These are phyloP conservation scores for Tachina lurida DNA, from an alignment of 2,888 invertebrate species.

Conservation along the genomic window DNA sequence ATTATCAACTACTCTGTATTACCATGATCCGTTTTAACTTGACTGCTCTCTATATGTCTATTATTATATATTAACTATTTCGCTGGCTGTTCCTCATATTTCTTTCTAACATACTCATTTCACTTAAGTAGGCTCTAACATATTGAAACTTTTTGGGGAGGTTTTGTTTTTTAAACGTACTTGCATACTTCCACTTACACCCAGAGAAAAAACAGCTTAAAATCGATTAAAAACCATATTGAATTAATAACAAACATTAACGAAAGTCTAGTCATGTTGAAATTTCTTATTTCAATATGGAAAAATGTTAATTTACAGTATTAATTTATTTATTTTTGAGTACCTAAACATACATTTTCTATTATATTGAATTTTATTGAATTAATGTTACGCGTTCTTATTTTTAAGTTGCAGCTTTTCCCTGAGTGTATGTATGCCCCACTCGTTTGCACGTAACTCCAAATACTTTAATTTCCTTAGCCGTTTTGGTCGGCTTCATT, in stretches of 20 bases:
- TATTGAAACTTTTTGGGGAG: constrained; percentile 49
- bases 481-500: constrained; percentile 60
- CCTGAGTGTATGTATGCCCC: no score
- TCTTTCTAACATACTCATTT: constrained; percentile 28
- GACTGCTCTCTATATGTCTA: constrained; percentile 62
- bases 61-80: constrained; percentile 57
- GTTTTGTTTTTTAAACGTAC: constrained; percentile 14
- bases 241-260: no score
- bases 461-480: constrained; percentile 61
- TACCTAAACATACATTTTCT: no score
- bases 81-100: neutral
- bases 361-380: no score
- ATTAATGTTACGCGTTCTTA: no score
- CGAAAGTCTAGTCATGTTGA: no score
- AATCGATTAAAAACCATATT: no score
- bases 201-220: no score
- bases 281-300: no score
- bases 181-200: neutral
- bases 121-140: constrained; percentile 69
- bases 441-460: neutral
- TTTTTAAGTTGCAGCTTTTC: no score
- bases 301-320: no score
- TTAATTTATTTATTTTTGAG: no score
- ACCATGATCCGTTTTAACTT: neutral
- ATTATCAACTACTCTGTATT: neutral